Conservation (phyloP, 2,888 invertebrate genomes). For the Lampropteryx suffumata region DNA sequence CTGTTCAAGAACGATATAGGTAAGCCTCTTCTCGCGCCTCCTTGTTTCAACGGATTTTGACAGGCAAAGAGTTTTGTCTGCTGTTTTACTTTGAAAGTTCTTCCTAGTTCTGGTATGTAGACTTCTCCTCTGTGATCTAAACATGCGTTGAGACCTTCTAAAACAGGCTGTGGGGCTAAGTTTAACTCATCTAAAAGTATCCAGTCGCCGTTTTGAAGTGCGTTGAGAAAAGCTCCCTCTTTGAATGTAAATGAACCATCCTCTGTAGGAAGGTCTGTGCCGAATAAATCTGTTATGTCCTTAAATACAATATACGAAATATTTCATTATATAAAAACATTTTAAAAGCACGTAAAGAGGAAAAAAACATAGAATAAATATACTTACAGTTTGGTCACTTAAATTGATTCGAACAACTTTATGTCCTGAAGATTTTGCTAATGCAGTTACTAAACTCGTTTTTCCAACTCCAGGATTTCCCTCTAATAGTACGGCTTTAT, state of each 20-base stretch:
- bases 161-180: slow-evolving; percentile 98
- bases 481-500: slow-evolving; percentile 96
- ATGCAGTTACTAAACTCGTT: slow-evolving; percentile 95
- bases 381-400: slow-evolving; percentile 97
- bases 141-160: slow-evolving; percentile 99
- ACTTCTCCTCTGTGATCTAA: slow-evolving; percentile 98
- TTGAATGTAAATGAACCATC: slow-evolving; percentile 97
- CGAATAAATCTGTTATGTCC: slow-evolving; percentile 98
- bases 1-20: slow-evolving; percentile 98
- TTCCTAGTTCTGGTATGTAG: slow-evolving; percentile 96
- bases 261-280: slow-evolving; percentile 97
- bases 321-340: neutral
- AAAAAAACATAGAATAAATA: neutral
- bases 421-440: slow-evolving; percentile 93
- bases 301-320: slow-evolving; percentile 57
- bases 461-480: slow-evolving; percentile 99
- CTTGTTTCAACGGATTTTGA: slow-evolving; percentile 98
- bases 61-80: slow-evolving; percentile 97
- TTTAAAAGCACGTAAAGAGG: neutral
- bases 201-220: slow-evolving; percentile 97
- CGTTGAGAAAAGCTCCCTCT: slow-evolving; percentile 97
- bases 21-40: slow-evolving; percentile 97
- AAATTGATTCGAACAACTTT: slow-evolving; percentile 96
- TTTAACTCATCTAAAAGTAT: slow-evolving; percentile 98
- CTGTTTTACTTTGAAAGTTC: slow-evolving; percentile 89